Percentiles rank a stretch among this genome's conserved stretches.
Evolutionary conservation across 2,888 invertebrate species (phyloP).

Genomic region (Bhutanitis thaidina): DNA sequence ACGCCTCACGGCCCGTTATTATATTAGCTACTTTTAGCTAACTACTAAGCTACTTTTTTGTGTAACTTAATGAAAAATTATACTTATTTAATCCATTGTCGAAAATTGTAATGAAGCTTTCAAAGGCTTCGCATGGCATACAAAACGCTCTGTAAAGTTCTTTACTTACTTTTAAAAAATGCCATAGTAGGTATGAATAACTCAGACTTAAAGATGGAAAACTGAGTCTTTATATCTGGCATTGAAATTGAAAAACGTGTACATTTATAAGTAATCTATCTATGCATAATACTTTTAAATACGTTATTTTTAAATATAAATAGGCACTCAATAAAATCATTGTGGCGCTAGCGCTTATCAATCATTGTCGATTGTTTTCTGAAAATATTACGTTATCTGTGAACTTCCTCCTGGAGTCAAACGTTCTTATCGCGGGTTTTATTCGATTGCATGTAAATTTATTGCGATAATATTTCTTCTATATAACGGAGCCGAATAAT

Average conservation of each 20-base stretch:
- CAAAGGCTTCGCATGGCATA: no score
- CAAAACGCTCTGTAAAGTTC: no score
- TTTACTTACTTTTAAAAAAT: no score
- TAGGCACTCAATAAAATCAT: constrained; percentile 17
- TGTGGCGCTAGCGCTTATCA: constrained; percentile 33
- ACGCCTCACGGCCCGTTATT: no score
- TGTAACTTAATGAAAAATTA: no score
- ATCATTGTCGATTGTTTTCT: constrained; percentile 37
- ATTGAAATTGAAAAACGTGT: constrained; percentile 4
- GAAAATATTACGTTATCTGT: constrained; percentile 37
- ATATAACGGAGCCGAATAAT: constrained; percentile 21
- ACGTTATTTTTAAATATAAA: constrained; percentile 17
- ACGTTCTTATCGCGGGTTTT: constrained; percentile 31
- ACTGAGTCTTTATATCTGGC: background rate
- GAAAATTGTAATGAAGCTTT: no score
- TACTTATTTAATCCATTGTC: no score
- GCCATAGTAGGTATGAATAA: no score
- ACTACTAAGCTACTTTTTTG: no score
- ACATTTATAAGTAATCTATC: background rate
- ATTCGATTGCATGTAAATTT: constrained; percentile 31
- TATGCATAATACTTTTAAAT: background rate
- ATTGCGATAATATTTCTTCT: constrained; percentile 27
- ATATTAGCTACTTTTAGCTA: no score
- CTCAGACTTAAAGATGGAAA: no score
- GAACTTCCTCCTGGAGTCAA: constrained; percentile 41